Evolutionary conservation across 2,113 vertebrate genomes (phyloP).

Genomic region (Stigmatopora argus): DNA sequence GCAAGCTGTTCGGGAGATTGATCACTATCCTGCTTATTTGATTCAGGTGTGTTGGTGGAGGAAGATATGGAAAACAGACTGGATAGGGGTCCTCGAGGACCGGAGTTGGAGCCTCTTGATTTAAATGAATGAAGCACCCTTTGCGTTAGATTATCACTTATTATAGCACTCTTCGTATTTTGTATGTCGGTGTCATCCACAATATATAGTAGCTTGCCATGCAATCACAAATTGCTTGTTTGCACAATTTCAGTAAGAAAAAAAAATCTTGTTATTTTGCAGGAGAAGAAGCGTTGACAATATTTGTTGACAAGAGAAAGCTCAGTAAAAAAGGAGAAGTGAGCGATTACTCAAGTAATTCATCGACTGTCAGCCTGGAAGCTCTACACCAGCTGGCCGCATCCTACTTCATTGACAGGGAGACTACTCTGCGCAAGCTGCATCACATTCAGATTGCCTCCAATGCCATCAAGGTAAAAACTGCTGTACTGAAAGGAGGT

Average conservation of each 20-base stretch:
- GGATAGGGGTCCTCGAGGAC: too few relatives aligned
- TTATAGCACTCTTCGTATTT: too few relatives aligned
- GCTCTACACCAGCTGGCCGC: constrained; percentile 79
- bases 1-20: too few relatives aligned
- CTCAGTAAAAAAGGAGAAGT: constrained; percentile 84
- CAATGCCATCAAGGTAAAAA: constrained; percentile 75
- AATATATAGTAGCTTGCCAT: neutral
- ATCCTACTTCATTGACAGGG: constrained; percentile 79
- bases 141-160: too few relatives aligned
- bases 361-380: constrained; percentile 75
- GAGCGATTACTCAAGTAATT: constrained; percentile 76
- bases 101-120: too few relatives aligned
- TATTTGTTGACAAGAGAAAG: constrained; percentile 96
- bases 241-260: neutral
- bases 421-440: constrained; percentile 75
- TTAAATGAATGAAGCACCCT: too few relatives aligned
- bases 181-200: neutral
- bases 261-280: constrained; percentile 10
- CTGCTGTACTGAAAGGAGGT: constrained; percentile 39
- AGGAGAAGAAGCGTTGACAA: constrained; percentile 96
- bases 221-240: neutral
- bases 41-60: too few relatives aligned
- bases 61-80: too few relatives aligned
- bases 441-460: constrained; percentile 79
- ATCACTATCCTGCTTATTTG: too few relatives aligned